Percentiles rank a stretch among this genome's conserved stretches.
Evolutionary conservation across 2,797 vertebrate genomes (phyloP).

Genomic region (Sebastes itinus): DNA sequence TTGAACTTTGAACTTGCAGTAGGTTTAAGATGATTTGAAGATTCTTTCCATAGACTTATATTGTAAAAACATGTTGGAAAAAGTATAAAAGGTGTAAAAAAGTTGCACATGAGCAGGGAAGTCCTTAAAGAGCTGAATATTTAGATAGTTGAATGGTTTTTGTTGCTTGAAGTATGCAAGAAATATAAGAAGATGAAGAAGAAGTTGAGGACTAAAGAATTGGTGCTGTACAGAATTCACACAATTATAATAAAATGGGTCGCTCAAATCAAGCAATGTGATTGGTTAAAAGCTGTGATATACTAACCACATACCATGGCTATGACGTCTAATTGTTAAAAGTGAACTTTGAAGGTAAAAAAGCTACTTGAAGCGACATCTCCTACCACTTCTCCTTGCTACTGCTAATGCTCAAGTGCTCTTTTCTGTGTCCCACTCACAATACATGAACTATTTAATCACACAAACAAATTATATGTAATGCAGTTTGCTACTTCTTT

Average conservation of each 20-base stretch:
- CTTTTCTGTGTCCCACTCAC: no score
- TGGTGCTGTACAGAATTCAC: no score
- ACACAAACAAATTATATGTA: background rate
- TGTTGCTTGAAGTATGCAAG: background rate
- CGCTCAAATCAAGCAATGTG: background rate
- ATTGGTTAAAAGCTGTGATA: background rate
- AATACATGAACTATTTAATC: no score
- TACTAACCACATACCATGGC: background rate
- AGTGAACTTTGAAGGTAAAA: no score
- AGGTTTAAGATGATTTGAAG: background rate
- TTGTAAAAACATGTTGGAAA: background rate
- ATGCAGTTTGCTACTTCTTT: background rate
- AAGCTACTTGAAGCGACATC: no score
- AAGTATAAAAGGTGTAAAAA: background rate
- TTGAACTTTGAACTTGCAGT: rapidly evolving
- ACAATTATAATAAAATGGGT: background rate
- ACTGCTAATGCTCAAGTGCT: no score
- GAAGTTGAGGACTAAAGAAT: no score
- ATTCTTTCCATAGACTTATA: background rate
- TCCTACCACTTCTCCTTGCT: no score
- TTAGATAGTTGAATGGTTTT: background rate
- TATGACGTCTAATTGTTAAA: background rate
- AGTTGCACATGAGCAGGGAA: background rate
- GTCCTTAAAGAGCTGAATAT: background rate
- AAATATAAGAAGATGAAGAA: no score